These are phyloP conservation scores for Porites australiensis DNA, from an alignment of 64 coral and sea anemone species.

Conservation along the genomic window DNA sequence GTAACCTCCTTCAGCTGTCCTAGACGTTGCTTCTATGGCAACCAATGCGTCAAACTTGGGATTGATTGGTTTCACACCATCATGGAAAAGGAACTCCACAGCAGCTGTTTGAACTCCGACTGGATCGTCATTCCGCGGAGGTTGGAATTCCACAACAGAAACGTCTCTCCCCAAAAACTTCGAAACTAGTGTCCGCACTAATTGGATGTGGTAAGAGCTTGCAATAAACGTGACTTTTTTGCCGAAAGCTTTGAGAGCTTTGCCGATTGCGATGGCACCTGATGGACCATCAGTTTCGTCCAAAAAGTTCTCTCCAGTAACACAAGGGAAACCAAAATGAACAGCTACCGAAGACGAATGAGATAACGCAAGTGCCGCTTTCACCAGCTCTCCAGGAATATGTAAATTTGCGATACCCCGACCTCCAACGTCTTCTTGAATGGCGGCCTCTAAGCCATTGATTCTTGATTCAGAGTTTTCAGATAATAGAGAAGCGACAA, in stretches of 20 bases:
- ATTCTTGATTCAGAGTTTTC: slow-evolving; percentile 50
- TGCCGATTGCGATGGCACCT: slow-evolving; percentile 76
- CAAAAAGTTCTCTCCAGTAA: slow-evolving; percentile 17
- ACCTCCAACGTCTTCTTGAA: slow-evolving; percentile 80
- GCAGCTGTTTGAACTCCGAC: slow-evolving; percentile 48
- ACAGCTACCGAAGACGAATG: slow-evolving; percentile 75
- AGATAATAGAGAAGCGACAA: slow-evolving; percentile 64
- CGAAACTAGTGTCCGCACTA: slow-evolving; percentile 59
- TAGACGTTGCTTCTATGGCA: slow-evolving; percentile 79
- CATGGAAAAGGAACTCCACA: slow-evolving; percentile 60
- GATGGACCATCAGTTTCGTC: slow-evolving; percentile 89
- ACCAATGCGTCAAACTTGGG: slow-evolving; percentile 80
- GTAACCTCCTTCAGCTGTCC: slow-evolving; percentile 50
- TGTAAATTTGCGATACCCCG: slow-evolving; percentile 81
- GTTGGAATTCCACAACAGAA: slow-evolving; percentile 65
- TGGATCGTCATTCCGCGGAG: not conserved
- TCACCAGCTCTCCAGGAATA: slow-evolving; percentile 71
- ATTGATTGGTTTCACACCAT: not conserved
- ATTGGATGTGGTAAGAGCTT: slow-evolving; percentile 57
- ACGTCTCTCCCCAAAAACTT: slow-evolving; percentile 21
- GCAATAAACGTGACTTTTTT: slow-evolving; percentile 81
- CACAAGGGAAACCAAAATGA: slow-evolving; percentile 81
- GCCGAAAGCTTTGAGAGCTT: slow-evolving; percentile 82
- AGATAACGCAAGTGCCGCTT: slow-evolving; percentile 75
- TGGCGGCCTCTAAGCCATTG: slow-evolving; percentile 55